Conservation (phyloP, 2,113 vertebrate species). For the Cyphomyrus plagiostoma region DNA sequence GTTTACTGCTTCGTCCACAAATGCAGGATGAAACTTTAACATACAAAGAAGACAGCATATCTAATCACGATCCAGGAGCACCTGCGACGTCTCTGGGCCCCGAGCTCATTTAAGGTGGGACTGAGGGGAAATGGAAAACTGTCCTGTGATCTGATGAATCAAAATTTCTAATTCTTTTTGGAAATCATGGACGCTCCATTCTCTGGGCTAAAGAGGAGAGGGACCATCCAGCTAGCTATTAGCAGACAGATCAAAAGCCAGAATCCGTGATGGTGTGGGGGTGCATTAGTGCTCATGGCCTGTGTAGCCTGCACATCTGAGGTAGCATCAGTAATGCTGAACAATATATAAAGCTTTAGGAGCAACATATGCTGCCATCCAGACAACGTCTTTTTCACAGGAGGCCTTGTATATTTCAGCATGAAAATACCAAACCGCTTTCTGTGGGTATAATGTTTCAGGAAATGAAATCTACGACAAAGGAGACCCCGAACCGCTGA, state of each 20-base stretch:
- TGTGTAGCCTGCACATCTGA: background rate
- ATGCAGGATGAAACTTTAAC: too few species aligned
- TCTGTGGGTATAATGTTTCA: too few species aligned
- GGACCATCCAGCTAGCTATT: too few species aligned
- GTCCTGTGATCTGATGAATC: background rate
- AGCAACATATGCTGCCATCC: background rate
- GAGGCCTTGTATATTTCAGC: background rate
- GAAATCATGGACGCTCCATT: too few species aligned
- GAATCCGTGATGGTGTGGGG: too few species aligned
- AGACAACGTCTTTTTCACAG: background rate
- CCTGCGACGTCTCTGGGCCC: background rate
- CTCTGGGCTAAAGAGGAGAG: too few species aligned
- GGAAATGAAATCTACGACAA: background rate
- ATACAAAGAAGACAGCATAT: too few species aligned
- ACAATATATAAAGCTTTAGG: background rate
- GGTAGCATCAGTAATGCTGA: background rate
- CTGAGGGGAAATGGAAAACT: background rate
- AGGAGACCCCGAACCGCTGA: background rate
- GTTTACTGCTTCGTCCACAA: too few species aligned
- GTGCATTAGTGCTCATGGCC: too few species aligned
- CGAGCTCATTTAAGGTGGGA: background rate
- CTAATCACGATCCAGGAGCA: too few species aligned
- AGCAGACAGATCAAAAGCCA: too few species aligned
- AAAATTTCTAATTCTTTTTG: background rate
- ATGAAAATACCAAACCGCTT: too few species aligned